These are phyloP conservation scores for Ardeotis arabs DNA, from an alignment of 2,113 vertebrate species.

Conservation along the genomic window DNA sequence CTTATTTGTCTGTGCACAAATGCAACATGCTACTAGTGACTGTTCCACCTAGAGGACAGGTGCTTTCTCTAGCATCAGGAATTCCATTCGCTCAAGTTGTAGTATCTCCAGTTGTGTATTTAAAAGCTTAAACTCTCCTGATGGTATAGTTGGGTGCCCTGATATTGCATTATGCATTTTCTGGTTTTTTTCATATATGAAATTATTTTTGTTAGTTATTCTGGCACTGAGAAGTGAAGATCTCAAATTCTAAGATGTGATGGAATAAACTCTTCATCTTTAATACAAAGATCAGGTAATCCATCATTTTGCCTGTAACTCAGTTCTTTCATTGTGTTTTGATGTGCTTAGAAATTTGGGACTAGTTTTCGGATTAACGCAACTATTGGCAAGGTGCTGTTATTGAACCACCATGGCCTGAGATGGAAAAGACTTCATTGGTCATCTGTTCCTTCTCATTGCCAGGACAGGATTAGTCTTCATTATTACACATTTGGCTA, in stretches of 20 bases:
- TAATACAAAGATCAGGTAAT: background rate
- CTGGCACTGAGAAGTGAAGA: background rate
- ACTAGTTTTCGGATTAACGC: background rate
- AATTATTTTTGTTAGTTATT: background rate
- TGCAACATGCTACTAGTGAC: background rate
- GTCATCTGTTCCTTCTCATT: conserved; percentile 24
- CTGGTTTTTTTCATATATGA: background rate
- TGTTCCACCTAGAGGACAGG: background rate
- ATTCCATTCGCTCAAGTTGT: background rate
- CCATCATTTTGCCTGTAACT: background rate
- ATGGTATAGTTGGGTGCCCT: background rate
- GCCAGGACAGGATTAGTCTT: conserved; percentile 16
- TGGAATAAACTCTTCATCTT: background rate
- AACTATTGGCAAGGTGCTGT: background rate
- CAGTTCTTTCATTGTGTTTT: background rate
- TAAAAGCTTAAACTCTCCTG: background rate
- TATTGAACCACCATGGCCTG: background rate
- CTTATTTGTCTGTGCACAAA: background rate
- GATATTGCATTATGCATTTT: background rate
- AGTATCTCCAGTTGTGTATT: background rate
- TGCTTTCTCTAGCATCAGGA: background rate
- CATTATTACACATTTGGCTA: conserved; percentile 10
- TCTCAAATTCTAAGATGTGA: background rate
- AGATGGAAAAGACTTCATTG: background rate
- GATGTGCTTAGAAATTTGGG: background rate